Percentiles rank a stretch among this genome's conserved stretches.
Conservation (phyloP, 2,113 vertebrate species). For the Spermophilus dauricus region DNA sequence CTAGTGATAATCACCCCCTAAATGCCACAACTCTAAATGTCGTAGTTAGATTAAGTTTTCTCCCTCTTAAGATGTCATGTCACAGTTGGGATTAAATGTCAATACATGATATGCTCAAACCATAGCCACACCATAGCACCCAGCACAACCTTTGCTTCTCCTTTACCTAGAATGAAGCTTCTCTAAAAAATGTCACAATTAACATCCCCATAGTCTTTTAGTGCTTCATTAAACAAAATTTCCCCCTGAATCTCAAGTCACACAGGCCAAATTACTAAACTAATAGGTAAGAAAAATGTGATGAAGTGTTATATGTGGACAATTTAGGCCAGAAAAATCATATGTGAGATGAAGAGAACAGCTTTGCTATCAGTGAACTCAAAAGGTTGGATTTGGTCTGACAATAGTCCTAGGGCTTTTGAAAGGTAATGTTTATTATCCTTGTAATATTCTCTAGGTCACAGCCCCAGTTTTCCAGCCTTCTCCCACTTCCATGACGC, state of each 20-base stretch:
- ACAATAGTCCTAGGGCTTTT: background rate
- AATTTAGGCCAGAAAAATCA: background rate
- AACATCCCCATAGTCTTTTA: background rate
- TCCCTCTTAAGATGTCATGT: background rate
- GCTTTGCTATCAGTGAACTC: background rate
- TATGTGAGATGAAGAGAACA: background rate
- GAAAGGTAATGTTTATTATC: background rate
- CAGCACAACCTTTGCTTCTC: background rate
- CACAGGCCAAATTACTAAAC: background rate
- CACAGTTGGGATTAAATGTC: background rate
- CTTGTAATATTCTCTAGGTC: background rate
- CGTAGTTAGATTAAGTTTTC: background rate
- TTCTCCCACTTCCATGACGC: too few relatives aligned
- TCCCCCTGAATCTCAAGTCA: background rate
- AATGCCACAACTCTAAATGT: background rate
- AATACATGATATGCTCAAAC: background rate
- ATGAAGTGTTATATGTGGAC: background rate
- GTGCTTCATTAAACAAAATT: background rate
- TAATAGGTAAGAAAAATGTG: background rate
- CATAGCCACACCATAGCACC: background rate
- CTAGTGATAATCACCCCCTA: background rate
- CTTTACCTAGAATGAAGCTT: background rate
- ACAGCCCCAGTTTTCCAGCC: background rate
- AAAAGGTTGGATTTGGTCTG: background rate
- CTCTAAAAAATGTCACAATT: background rate